These are phyloP conservation scores for Gobio gobio DNA, from an alignment of 2,113 vertebrate genomes.

Conservation along the genomic window DNA sequence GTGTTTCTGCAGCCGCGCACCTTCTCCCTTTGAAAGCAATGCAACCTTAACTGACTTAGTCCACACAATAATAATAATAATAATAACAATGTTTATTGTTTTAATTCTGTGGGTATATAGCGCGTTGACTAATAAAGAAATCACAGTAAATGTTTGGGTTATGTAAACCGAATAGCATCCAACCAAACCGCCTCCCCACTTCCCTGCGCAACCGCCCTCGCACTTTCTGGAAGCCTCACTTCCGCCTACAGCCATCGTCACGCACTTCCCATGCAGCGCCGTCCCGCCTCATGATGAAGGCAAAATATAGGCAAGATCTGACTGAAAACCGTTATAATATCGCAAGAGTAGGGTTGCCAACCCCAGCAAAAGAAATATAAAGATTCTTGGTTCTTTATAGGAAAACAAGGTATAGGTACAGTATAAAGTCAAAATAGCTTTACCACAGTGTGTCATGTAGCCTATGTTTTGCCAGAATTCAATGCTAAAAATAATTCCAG, in stretches of 20 bases:
- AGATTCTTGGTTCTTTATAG: too few species aligned
- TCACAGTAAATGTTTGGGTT: slow-evolving; percentile 30
- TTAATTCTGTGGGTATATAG: not conserved
- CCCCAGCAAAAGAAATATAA: too few species aligned
- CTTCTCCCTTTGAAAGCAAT: slow-evolving; percentile 8
- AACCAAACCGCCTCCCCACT: slow-evolving; percentile 6
- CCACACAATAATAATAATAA: not conserved
- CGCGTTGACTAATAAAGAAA: not conserved
- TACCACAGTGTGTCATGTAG: too few species aligned
- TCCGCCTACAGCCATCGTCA: slow-evolving; percentile 36
- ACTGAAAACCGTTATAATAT: not conserved
- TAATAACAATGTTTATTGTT: not conserved
- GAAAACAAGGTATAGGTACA: too few species aligned
- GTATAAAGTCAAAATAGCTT: too few species aligned
- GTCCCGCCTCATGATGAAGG: not conserved
- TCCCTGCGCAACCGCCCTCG: slow-evolving; percentile 36
- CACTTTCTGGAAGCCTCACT: slow-evolving; percentile 44
- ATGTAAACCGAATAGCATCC: slow-evolving; percentile 23
- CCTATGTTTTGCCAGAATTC: too few species aligned
- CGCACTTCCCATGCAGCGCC: slow-evolving; percentile 29
- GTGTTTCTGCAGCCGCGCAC: slow-evolving; percentile 52
- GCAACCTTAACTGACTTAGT: not conserved
- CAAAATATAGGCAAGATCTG: not conserved
- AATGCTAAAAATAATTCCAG: too few species aligned
- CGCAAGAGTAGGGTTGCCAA: not conserved